Conservation (phyloP, 1,140 invertebrate genomes). For the Druon quercuslanigerum region DNA sequence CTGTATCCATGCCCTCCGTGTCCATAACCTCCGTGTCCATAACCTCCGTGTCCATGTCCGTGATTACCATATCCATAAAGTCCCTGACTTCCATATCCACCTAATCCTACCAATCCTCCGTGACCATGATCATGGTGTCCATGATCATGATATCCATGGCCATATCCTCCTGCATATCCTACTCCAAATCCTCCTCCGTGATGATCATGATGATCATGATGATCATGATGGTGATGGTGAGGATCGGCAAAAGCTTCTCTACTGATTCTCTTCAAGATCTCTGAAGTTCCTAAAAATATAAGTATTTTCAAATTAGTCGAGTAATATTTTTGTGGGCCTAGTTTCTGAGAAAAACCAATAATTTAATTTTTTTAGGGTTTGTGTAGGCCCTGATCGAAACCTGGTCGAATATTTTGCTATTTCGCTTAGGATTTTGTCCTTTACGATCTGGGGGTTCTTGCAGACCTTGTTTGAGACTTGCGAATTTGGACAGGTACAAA, state of each 20-base stretch:
- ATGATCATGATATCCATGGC: slow-evolving; percentile 2
- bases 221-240: slow-evolving; percentile 20
- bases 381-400: no score
- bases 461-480: no score
- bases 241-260: slow-evolving; percentile 40
- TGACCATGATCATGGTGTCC: background rate
- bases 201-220: slow-evolving; percentile 1
- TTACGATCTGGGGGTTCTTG: no score
- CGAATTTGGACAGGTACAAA: no score
- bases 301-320: background rate
- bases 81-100: background rate
- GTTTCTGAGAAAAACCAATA: no score
- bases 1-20: slow-evolving; percentile 27
- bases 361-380: no score
- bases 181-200: slow-evolving; percentile 15
- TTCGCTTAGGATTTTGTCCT: no score
- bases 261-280: background rate
- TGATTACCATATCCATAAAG: slow-evolving; percentile 10
- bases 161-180: slow-evolving; percentile 35
- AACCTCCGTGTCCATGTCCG: slow-evolving; percentile 21
- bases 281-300: background rate
- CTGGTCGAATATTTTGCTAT: no score
- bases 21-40: slow-evolving; percentile 1
- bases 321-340: background rate
- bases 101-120: background rate